A percentile compares a stretch with the other conserved stretches of the same genome.
phyloP scores from a whole-genome alignment of 2,888 invertebrate species.

The Ophonus ardosiacus region DNA sequence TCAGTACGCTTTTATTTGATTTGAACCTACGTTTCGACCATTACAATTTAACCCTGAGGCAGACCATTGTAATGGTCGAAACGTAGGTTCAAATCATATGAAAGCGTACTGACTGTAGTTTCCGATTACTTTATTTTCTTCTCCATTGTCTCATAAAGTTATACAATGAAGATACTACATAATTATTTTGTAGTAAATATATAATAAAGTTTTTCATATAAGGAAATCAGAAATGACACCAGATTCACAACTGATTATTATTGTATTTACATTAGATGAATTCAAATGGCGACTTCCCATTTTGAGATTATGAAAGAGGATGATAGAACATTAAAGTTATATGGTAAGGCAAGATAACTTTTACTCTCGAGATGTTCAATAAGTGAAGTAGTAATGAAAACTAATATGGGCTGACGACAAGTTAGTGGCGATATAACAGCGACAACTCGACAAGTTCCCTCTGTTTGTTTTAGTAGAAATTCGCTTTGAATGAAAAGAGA shows the following conservation, averaged over 20 bases:
- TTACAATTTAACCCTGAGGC: no score
- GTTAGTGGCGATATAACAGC: background rate
- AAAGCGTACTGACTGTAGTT: no score
- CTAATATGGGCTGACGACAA: conserved; percentile 3
- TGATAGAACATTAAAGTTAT: background rate
- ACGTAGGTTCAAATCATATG: no score
- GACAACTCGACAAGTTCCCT: conserved; percentile 22
- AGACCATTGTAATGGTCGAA: no score
- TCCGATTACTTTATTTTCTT: no score
- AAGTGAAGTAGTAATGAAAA: conserved; percentile 18
- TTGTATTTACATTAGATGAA: background rate
- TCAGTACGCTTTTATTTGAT: no score
- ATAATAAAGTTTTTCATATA: background rate
- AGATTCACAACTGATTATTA: background rate
- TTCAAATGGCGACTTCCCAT: background rate
- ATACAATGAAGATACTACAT: background rate
- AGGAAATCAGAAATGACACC: background rate
- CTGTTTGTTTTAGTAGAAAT: conserved; percentile 16
- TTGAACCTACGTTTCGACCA: no score
- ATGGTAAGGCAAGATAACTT: background rate
- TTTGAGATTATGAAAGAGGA: background rate
- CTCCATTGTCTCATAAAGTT: background rate
- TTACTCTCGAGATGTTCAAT: background rate
- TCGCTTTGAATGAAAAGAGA: conserved; percentile 28
- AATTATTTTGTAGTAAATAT: background rate